Evolutionary conservation across 2,113 vertebrate species (phyloP).

Genomic region (Mus pahari): DNA sequence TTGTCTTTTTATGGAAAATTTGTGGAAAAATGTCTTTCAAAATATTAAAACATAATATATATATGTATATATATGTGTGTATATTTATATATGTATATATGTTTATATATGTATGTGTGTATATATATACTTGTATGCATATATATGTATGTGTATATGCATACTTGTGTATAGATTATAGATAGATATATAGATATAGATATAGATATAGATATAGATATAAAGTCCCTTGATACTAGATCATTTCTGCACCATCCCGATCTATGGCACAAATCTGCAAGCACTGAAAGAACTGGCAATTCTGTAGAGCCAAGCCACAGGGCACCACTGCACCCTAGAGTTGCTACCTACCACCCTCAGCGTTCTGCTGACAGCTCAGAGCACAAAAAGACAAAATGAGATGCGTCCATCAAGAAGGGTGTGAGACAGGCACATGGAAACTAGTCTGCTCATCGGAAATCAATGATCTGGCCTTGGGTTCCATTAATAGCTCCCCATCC

Average conservation of each 20-base stretch:
- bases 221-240: not conserved
- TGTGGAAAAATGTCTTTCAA: no score
- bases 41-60: no score
- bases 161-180: no score
- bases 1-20: not conserved
- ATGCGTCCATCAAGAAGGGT: accelerated
- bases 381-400: not conserved
- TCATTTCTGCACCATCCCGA: not conserved
- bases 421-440: accelerated
- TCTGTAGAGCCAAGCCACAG: no score
- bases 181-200: no score
- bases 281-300: no score
- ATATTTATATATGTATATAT: not conserved
- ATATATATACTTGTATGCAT: not conserved
- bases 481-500: accelerated
- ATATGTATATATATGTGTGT: not conserved
- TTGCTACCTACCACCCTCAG: accelerated
- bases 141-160: accelerated
- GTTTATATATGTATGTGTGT: not conserved
- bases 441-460: accelerated
- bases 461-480: accelerated
- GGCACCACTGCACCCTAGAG: accelerated
- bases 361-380: accelerated
- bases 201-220: not conserved
- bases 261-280: accelerated